These are phyloP conservation scores for Malurus cyaneus DNA, from an alignment of 2,113 vertebrate species.

Conservation along the genomic window DNA sequence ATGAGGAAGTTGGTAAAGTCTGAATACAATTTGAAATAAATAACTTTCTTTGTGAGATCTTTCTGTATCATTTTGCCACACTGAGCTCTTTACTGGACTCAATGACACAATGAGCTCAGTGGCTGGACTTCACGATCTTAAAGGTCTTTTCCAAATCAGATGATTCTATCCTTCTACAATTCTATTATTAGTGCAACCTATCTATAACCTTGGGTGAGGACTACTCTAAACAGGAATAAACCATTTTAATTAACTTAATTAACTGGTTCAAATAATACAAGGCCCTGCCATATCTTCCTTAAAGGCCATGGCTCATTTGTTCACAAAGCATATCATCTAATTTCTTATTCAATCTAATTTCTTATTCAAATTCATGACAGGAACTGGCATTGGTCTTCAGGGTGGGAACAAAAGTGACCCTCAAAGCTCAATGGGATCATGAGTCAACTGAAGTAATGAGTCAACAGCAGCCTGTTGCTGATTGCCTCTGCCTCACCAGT, in stretches of 20 bases:
- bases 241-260: background rate
- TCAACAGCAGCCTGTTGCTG: constrained; percentile 49
- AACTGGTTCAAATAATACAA: background rate
- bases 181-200: background rate
- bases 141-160: background rate
- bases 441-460: constrained; percentile 36
- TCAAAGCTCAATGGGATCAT: background rate
- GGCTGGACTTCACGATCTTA: background rate
- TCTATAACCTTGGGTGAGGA: background rate
- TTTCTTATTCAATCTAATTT: background rate
- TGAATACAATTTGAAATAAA: background rate
- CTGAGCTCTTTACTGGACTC: background rate
- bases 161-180: background rate
- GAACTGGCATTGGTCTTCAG: background rate
- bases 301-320: background rate
- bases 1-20: background rate
- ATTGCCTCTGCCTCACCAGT: constrained; percentile 59
- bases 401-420: background rate
- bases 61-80: background rate
- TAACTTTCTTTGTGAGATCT: background rate
- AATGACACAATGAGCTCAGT: background rate
- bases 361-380: background rate
- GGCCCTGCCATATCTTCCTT: background rate
- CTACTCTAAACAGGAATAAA: background rate
- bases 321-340: background rate